Conservation (phyloP, 2,113 vertebrate species). For the Apodemus speciosus region DNA sequence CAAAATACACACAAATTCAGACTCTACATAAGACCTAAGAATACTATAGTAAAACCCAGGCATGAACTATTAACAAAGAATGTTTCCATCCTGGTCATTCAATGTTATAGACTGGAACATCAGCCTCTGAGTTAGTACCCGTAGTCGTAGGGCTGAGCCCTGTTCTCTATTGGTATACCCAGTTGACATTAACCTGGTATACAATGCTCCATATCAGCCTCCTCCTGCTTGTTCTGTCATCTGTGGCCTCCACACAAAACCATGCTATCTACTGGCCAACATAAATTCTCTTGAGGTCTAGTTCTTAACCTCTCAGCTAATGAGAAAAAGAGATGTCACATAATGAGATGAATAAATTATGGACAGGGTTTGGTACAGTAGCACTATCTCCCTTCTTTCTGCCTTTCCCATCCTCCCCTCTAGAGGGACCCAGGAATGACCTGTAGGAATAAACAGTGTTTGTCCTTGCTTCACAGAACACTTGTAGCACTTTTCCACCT, state of each 20-base stretch:
- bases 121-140: slow-evolving; percentile 34
- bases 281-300: slow-evolving; percentile 27
- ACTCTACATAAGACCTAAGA: slow-evolving; percentile 22
- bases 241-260: not conserved
- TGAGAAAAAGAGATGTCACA: slow-evolving; percentile 40
- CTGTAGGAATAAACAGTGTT: slow-evolving; percentile 96
- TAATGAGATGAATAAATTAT: slow-evolving; percentile 44
- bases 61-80: slow-evolving; percentile 39
- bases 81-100: not conserved
- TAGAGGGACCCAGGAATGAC: slow-evolving; percentile 78
- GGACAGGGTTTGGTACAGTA: not conserved
- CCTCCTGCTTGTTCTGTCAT: not conserved
- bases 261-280: slow-evolving; percentile 21
- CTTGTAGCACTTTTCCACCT: slow-evolving; percentile 95
- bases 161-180: slow-evolving; percentile 1
- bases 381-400: slow-evolving; percentile 11
- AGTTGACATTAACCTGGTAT: slow-evolving; percentile 16
- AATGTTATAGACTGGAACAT: slow-evolving; percentile 14
- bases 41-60: slow-evolving; percentile 4
- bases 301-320: slow-evolving; percentile 34
- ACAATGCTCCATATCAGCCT: slow-evolving; percentile 28
- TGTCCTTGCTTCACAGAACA: slow-evolving; percentile 95
- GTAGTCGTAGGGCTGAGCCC: not conserved
- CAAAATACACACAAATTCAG: not conserved
- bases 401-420: not conserved